Evolutionary conservation across 1,140 invertebrate species (phyloP).

Genomic region (Dreissena polymorpha): DNA sequence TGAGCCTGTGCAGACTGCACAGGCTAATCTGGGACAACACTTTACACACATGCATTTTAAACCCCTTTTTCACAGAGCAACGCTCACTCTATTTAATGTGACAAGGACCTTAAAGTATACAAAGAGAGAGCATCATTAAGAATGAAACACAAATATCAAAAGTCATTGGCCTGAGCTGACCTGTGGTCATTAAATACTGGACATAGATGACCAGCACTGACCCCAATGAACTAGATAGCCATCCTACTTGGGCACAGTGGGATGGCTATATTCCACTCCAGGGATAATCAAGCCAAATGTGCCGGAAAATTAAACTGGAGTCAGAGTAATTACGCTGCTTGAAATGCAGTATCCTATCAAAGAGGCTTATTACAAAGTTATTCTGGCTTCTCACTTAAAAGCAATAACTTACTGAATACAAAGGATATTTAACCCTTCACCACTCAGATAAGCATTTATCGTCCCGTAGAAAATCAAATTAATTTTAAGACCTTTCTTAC

Average conservation of each 20-base stretch:
- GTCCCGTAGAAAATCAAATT: no score
- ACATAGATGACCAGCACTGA: conserved; percentile 6
- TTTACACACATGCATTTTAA: no score
- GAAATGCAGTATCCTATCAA: background rate
- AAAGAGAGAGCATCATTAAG: no score
- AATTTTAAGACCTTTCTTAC: no score
- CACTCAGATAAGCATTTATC: no score
- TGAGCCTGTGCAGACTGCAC: no score
- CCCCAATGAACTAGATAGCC: background rate
- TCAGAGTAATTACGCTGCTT: background rate
- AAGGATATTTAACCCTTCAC: no score
- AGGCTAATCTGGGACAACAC: no score
- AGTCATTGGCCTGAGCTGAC: conserved; percentile 37
- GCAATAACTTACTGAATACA: background rate
- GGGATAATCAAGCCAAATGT: background rate
- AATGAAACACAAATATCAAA: background rate
- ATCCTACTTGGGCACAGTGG: background rate
- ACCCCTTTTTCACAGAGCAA: no score
- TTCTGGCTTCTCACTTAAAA: no score
- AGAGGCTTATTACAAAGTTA: background rate
- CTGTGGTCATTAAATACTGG: conserved; percentile 33
- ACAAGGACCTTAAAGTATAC: no score
- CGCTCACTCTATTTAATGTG: no score
- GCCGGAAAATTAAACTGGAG: conserved; percentile 1
- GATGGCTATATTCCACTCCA: background rate